Base-by-base conservation (phyloP, 2,113 vertebrate genomes). In the Lipotes vexillifer region DNA sequence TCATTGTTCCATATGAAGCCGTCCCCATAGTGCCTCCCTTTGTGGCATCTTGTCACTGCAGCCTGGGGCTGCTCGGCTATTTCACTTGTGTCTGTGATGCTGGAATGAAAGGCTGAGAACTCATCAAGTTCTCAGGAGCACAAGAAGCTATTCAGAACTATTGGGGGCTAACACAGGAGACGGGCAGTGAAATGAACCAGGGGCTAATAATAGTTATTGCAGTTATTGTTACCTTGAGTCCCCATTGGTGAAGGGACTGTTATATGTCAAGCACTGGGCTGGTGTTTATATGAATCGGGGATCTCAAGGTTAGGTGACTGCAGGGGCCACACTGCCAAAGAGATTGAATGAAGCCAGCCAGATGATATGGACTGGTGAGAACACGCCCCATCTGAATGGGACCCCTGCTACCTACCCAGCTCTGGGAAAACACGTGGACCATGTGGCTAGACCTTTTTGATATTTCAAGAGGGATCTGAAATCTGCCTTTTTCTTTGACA, bases 381-480 rank as follows among this genome's bases (percentile, higher is more conserved):
- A 31, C 0, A 25, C 0, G 0, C 12, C 4, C 25, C 0, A 0
- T 31, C n/a, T 2, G 0, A 44, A 8, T 0, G 17, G 38, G 12
- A 8, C 3, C 52, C n/a, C 5, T 11, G 41, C 27, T 31, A 1
- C 0, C 33, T 31, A 1, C 0, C 1, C 20, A 61, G 31, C 59
- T 29, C 36, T 38, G 55, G 8, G 8, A 29, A 41, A 63, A 61
- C 21, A 55, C 5, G 1, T 41, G 36, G 41, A 14, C 12, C 6
- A 0, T 8, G 3, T 17, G 27, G 44, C 33, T 82, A 59, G 10
- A 96, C 38, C 1, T 2, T 46, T 36, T 3, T 3, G 44, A 66
- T 31, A 61, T 86, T 90, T 74, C 25, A 66, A 68, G 33, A 41
- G 13, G 59, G 27, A 59, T 65, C 36, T 20, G 8, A 27, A 82